A percentile compares a stretch with the other conserved stretches of the same genome.
Evolutionary conservation across 2,888 invertebrate species (phyloP).

Genomic region (Tetrapedia diversipes): DNA sequence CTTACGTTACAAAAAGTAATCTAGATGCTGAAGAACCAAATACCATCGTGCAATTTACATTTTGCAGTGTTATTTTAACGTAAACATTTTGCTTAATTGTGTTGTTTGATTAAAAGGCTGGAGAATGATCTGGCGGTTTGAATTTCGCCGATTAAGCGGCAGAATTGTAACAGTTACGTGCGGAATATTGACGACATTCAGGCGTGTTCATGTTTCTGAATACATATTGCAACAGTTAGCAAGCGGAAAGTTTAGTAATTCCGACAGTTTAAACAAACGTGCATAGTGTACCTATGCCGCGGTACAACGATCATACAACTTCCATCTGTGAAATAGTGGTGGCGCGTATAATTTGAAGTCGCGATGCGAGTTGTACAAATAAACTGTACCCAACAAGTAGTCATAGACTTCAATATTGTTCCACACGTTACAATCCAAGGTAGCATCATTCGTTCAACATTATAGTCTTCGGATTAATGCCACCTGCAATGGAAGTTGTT

Average conservation of each 20-base stretch:
- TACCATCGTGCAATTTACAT: too few relatives aligned
- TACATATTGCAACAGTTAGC: slow-evolving; percentile 13
- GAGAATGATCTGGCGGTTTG: neutral
- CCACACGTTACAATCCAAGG: slow-evolving; percentile 50
- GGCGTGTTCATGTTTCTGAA: neutral
- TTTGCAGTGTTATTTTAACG: neutral
- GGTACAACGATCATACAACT: slow-evolving; percentile 3
- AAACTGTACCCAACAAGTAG: slow-evolving; percentile 59
- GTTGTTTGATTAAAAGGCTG: neutral
- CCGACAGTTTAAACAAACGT: slow-evolving; percentile 31
- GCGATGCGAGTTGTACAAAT: slow-evolving; percentile 46
- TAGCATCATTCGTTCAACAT: slow-evolving; percentile 56
- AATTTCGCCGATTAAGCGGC: neutral
- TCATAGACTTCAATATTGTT: slow-evolving; percentile 48
- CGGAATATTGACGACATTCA: slow-evolving; percentile 28
- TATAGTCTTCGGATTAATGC: slow-evolving; percentile 62
- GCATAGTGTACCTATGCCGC: too few relatives aligned
- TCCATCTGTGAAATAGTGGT: neutral
- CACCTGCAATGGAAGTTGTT: slow-evolving; percentile 57
- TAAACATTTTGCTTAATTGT: neutral
- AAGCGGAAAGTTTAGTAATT: slow-evolving; percentile 31
- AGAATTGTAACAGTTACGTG: neutral
- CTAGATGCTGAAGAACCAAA: too few relatives aligned
- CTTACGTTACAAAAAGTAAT: too few relatives aligned
- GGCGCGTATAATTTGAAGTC: slow-evolving; percentile 35